A percentile compares a stretch with the other conserved stretches of the same genome.
Conservation (phyloP, 2,888 invertebrate genomes). For the Apodemia zela region DNA sequence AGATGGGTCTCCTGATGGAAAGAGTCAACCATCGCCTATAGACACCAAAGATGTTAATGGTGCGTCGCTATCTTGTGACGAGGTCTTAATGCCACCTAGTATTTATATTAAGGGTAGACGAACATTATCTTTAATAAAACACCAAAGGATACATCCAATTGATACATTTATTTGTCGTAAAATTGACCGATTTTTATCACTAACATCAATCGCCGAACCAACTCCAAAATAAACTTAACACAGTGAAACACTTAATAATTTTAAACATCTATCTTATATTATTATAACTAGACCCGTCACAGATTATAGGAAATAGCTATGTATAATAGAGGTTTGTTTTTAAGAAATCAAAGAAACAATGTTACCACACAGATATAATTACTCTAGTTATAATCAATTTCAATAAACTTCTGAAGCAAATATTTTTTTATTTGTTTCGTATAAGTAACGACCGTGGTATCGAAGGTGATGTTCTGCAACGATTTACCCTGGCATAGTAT, state of each 20-base stretch:
- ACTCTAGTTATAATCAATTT: too few relatives aligned
- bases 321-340: background rate
- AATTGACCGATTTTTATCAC: background rate
- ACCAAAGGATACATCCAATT: background rate
- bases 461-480: too few relatives aligned
- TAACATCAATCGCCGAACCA: background rate
- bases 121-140: background rate
- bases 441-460: too few relatives aligned
- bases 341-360: background rate
- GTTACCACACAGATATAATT: background rate
- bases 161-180: slow-evolving; percentile 13
- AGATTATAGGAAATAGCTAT: background rate
- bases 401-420: too few relatives aligned
- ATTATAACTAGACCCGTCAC: slow-evolving; percentile 3
- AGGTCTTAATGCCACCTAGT: too few relatives aligned
- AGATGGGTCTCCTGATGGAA: too few relatives aligned
- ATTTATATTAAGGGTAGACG: too few relatives aligned
- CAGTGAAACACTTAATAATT: background rate
- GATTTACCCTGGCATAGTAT: too few relatives aligned
- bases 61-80: too few relatives aligned
- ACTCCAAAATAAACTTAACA: background rate
- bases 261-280: background rate
- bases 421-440: too few relatives aligned
- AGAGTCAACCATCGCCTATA: too few relatives aligned
- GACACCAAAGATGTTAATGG: too few relatives aligned